These are phyloP conservation scores for Drosophila tanythrix DNA, from an alignment of 2,888 invertebrate genomes.

Conservation along the genomic window DNA sequence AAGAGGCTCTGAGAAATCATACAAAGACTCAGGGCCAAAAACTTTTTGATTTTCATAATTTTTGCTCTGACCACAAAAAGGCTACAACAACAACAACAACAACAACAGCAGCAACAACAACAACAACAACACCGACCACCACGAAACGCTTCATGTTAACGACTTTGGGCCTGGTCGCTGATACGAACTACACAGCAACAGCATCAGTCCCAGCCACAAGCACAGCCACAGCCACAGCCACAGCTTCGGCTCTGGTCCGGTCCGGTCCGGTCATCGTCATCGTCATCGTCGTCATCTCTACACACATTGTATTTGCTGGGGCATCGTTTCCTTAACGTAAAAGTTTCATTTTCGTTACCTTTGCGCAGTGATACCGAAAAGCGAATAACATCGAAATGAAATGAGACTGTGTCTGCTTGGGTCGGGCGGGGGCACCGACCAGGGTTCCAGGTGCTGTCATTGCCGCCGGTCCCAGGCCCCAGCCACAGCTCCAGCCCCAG, in stretches of 20 bases:
- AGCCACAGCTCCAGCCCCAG: constrained; percentile 53
- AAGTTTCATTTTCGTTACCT: constrained; percentile 78
- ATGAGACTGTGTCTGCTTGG: constrained; percentile 73
- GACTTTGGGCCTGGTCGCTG: constrained; percentile 62
- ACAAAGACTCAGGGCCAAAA: constrained; percentile 76
- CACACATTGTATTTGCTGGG: constrained; percentile 57
- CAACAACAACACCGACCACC: constrained; percentile 65
- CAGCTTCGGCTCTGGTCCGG: constrained; percentile 9
- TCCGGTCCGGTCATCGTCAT: constrained; percentile 22
- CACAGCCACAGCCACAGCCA: constrained; percentile 23
- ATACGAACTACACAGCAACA: constrained; percentile 7
- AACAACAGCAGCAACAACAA: constrained; percentile 48
- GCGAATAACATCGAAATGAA: constrained; percentile 68
- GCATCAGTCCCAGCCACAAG: constrained; percentile 13
- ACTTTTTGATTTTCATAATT: constrained; percentile 80
- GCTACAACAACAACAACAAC: constrained; percentile 44
- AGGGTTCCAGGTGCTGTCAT: constrained; percentile 35
- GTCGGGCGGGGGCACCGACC: constrained; percentile 8
- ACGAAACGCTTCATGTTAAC: constrained; percentile 73
- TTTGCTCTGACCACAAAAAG: constrained; percentile 77
- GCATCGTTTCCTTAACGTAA: constrained; percentile 69
- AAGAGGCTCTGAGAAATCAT: constrained; percentile 66
- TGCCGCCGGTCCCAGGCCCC: constrained; percentile 18
- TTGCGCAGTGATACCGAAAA: constrained; percentile 72
- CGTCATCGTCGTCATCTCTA: constrained; percentile 38